These are phyloP conservation scores for Liolophura sinensis DNA, from an alignment of 1,140 invertebrate genomes.

Conservation along the genomic window DNA sequence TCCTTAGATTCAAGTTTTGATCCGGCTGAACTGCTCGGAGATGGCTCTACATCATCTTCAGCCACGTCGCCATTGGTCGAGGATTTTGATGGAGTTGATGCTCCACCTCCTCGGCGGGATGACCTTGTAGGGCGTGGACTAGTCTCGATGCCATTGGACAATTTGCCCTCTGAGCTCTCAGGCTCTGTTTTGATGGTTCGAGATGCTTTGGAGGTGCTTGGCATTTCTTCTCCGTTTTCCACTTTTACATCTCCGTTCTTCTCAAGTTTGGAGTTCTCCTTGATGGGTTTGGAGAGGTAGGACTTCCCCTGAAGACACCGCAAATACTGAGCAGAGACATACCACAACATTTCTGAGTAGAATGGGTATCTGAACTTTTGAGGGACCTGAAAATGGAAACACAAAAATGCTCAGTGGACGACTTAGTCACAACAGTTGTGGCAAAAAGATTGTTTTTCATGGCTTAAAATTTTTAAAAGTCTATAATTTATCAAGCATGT, in stretches of 20 bases:
- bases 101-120: too few relatives aligned
- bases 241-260: constrained; percentile 80
- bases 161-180: neutral
- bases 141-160: too few relatives aligned
- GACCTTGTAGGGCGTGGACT: too few relatives aligned
- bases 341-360: constrained; percentile 98
- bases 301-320: constrained; percentile 81
- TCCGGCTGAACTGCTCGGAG: too few relatives aligned
- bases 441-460: neutral
- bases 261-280: constrained; percentile 66
- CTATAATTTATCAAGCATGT: too few relatives aligned
- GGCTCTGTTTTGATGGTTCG: neutral
- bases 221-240: constrained; percentile 8
- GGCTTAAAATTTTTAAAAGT: too few relatives aligned
- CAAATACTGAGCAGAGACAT: constrained; percentile 92
- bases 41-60: too few relatives aligned
- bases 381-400: constrained; percentile 73
- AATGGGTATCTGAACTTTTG: constrained; percentile 97
- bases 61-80: too few relatives aligned
- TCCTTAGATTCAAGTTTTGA: neutral
- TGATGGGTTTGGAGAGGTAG: constrained; percentile 94
- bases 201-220: constrained; percentile 23
- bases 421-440: neutral
- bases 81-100: too few relatives aligned
- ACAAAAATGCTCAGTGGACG: neutral